A percentile compares a stretch with the other conserved stretches of the same genome.
Conservation (phyloP, 2,888 invertebrate genomes). For the Campoplex capitator region DNA sequence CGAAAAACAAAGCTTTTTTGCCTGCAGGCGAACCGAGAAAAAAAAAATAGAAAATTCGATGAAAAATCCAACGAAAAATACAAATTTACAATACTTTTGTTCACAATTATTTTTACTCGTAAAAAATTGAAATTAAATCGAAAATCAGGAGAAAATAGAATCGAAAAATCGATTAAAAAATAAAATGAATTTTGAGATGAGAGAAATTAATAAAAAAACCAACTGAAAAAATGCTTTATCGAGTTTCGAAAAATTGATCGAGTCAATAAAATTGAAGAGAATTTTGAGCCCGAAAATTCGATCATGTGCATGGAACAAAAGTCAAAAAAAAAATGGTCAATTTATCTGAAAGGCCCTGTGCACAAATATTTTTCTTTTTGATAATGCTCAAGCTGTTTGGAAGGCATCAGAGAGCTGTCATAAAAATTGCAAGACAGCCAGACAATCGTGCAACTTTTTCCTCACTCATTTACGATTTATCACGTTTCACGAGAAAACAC, state of each 20-base stretch:
- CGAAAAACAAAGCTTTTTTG: background rate
- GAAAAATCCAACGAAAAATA: background rate
- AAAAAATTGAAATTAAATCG: too few relatives aligned
- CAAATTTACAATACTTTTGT: too few relatives aligned
- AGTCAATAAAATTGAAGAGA: too few relatives aligned
- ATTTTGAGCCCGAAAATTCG: too few relatives aligned
- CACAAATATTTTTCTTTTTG: background rate
- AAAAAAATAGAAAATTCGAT: background rate
- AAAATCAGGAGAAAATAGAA: too few relatives aligned
- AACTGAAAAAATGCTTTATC: too few relatives aligned
- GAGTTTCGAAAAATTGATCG: too few relatives aligned
- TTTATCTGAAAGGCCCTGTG: background rate
- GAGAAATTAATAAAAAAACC: too few relatives aligned
- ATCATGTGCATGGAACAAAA: too few relatives aligned
- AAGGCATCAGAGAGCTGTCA: conserved; percentile 36
- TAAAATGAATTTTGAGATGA: too few relatives aligned
- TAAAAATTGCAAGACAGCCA: conserved; percentile 38
- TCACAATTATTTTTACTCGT: too few relatives aligned
- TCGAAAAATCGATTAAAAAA: too few relatives aligned
- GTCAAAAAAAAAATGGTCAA: background rate
- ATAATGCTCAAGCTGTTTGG: conserved; percentile 9
- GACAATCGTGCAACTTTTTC: conserved; percentile 32
- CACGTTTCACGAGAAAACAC: conserved; percentile 57
- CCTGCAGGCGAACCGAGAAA: background rate
- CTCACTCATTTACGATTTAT: conserved; percentile 62